Base-by-base conservation (phyloP, 2,888 invertebrate species). In the Leptopilina syphax region DNA sequence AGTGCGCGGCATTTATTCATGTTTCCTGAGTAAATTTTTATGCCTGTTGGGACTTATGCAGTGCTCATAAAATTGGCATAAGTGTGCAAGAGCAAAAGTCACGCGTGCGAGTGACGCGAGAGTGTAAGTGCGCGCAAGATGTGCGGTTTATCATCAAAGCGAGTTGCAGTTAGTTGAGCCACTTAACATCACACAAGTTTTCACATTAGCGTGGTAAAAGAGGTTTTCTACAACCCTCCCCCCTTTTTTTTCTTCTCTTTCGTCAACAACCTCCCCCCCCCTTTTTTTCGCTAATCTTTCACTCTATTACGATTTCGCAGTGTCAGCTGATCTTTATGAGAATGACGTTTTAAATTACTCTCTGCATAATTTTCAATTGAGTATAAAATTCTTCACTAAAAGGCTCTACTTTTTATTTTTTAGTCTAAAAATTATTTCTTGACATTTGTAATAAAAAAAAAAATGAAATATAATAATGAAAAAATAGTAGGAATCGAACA, bases 201-300 rank as follows among this genome's bases (percentile, higher is more conserved):
- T 90, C 91, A 88, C 91, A 92, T 92, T 91, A 91, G 91, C 90
- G 90, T 90, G 90, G 91, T 91, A 91, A 91, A 91, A 90, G 90
- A 86, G 86, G 82, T 82, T 81, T 85, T 82, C 82, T 82, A 81
- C 80, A 79, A 79, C 81, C 54, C 77, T 77, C 82, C 79, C 80
- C 76, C 66, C 80, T 77, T 12, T 7, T n/a, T 60, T 60, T 70
- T 18, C 79, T 10, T 10, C 24, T 65, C 9, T 57, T 18, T 77
- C 65, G 44, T 57, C 34, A 76, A 70, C 70, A 66, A 73, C 65
- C 50, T 50, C 50, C 12, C 10, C 2, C 50, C 50, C 12, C 8
- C 0, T 0, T 5, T 44, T 10, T 10, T 50, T 50, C 10, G 50
- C 50, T 50, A 50, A 50, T 50, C 50, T 50, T 12, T 50, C 50